A percentile compares a stretch with the other conserved stretches of the same genome.
Evolutionary conservation across 2,888 invertebrate genomes (phyloP).

Genomic region (Pristionchus entomophagus): DNA sequence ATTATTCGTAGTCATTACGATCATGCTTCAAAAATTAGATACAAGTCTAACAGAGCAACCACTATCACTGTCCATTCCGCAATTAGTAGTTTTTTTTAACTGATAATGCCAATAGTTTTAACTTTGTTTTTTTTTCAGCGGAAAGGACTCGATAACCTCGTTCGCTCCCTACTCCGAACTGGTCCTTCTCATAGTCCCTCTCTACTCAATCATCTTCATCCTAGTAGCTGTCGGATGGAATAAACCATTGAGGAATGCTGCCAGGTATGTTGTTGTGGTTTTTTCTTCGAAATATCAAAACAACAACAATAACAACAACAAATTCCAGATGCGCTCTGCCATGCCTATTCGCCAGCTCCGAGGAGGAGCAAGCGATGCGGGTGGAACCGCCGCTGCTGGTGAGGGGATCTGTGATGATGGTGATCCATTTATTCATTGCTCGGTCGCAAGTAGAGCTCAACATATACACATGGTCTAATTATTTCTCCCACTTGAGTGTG

Average conservation of each 20-base stretch:
- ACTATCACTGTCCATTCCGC: no score
- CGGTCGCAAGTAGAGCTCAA: no score
- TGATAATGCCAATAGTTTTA: no score
- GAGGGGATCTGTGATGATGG: no score
- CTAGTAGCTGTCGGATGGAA: conserved; percentile 59
- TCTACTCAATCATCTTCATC: conserved; percentile 60
- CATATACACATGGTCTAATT: background rate
- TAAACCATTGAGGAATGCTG: conserved; percentile 55
- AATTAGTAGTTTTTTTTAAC: no score
- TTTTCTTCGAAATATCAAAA: background rate
- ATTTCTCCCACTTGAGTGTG: background rate
- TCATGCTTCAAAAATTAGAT: background rate
- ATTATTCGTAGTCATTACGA: no score
- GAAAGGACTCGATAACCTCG: conserved; percentile 47
- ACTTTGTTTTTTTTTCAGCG: no score
- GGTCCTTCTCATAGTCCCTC: conserved; percentile 61
- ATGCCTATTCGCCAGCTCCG: conserved; percentile 53
- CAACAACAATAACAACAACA: background rate
- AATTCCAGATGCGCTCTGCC: conserved; percentile 52
- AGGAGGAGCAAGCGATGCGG: background rate
- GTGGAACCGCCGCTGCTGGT: conserved; percentile 22
- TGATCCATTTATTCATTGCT: no score
- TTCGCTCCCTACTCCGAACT: conserved; percentile 64
- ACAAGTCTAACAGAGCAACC: no score
- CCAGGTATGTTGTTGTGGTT: conserved; percentile 50